phyloP scores from a whole-genome alignment of 2,888 invertebrate species.

The Nephrotoma flavescens region DNA sequence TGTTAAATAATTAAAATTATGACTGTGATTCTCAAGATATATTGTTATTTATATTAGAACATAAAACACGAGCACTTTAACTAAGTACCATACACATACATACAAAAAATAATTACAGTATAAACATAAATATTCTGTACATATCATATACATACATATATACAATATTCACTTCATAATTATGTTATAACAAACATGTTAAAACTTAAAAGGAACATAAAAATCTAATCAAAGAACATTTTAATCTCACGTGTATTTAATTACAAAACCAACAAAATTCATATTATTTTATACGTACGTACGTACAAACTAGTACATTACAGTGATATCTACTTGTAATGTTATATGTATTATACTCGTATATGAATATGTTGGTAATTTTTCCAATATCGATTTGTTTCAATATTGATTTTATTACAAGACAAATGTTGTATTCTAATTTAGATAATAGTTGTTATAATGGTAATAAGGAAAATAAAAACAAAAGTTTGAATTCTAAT shows the following conservation, averaged over 20 bases:
- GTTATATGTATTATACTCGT: too few species aligned
- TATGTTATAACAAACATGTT: neutral
- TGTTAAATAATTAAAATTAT: neutral
- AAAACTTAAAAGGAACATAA: neutral
- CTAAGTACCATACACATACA: neutral
- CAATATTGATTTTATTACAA: neutral
- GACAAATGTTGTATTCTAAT: neutral
- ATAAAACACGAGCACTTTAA: neutral
- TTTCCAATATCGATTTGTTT: neutral
- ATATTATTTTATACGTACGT: neutral
- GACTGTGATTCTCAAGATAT: neutral
- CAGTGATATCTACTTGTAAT: too few species aligned
- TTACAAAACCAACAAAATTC: neutral
- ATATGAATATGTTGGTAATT: neutral
- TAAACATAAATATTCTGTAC: neutral
- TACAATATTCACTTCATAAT: neutral
- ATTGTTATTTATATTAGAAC: neutral
- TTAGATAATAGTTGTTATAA: neutral
- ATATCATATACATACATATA: neutral
- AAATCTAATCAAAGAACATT: neutral
- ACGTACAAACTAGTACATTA: too few species aligned
- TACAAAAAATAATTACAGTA: neutral
- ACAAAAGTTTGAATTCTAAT: neutral
- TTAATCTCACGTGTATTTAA: neutral
- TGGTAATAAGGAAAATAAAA: neutral